phyloP scores from a whole-genome alignment of 2,888 invertebrate genomes.

The Ornithoptera alexandrae region DNA sequence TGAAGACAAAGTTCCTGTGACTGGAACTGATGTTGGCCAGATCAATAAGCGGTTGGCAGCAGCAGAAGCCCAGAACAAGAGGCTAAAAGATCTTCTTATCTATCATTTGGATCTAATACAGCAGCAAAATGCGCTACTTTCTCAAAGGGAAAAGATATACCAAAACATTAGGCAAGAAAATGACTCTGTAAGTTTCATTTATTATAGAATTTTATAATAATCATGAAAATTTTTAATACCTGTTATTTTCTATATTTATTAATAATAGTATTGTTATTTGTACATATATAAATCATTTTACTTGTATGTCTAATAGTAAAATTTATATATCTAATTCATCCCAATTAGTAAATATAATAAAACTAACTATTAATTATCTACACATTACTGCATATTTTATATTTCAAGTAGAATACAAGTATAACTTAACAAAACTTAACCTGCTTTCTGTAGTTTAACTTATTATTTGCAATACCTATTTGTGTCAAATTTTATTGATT shows the following conservation, averaged over 20 bases:
- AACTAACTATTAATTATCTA: too few species aligned
- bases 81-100: constrained; percentile 88
- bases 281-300: not conserved
- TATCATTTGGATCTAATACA: constrained; percentile 93
- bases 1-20: constrained; percentile 49
- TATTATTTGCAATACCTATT: too few species aligned
- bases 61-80: constrained; percentile 80
- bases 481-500: too few species aligned
- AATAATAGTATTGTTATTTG: not conserved
- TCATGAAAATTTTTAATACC: too few species aligned
- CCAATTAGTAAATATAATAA: too few species aligned
- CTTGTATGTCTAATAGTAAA: too few species aligned
- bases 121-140: constrained; percentile 91
- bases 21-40: constrained; percentile 44
- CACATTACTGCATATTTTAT: too few species aligned
- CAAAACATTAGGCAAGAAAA: constrained; percentile 87
- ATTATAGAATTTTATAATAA: too few species aligned
- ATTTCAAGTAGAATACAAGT: too few species aligned
- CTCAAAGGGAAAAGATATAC: constrained; percentile 88
- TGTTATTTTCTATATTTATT: not conserved
- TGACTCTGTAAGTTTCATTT: constrained; percentile 83
- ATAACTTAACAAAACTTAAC: too few species aligned
- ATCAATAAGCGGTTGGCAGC: constrained; percentile 62
- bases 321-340: too few species aligned
- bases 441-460: too few species aligned